Evolutionary conservation across 2,888 invertebrate species (phyloP), one percentile per base, ranked within the genome.

Genomic region (Ormyrus nitidulus): DNA sequence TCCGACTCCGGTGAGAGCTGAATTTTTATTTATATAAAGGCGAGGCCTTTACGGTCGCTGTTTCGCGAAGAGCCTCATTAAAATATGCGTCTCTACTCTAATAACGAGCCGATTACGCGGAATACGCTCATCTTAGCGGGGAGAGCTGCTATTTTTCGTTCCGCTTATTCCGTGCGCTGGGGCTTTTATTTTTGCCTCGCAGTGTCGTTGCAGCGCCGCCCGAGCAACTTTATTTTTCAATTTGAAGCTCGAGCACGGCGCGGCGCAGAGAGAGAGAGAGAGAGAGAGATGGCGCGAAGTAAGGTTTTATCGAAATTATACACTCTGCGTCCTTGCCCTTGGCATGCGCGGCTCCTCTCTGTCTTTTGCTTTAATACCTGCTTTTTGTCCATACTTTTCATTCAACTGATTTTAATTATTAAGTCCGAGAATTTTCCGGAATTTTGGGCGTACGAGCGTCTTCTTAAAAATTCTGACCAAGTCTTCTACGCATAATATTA

Each of bases 21-120:
- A 61, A 76, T 80, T 76, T 80, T 80, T 76, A 76, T 76, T 80
- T 76, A 76, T 76, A 76, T 56, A 48, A 19, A 48, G n/a, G 54
- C 73, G 54, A 3, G 34, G 53, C n/a, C 53, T 79, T 79, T 79
- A 79, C 74, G 68, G 44, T 51, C 51, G 59, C 19, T 46, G 48
- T 19, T 65, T 65, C 51, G 51, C 11, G 13, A 7, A 46, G 62
- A 58, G 48, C 46, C 49, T 11, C 58, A 49, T 71, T 76, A 80
- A 80, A 66, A 80, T 72, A 66, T 76, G 76, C 65, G 59, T 49
- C 48, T 44, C 56, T 54, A 13, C 6, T 64, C 79, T 79, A 79
- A 79, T 79, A 53, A 74, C 69, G 62, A 68, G 64, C 56, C 79
- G 79, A 79, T 79, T 79, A 58, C 79, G 79, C 44, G 62, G 64